Evolutionary conservation across 2,113 vertebrate genomes (phyloP).

Genomic region (Grallaria varia): DNA sequence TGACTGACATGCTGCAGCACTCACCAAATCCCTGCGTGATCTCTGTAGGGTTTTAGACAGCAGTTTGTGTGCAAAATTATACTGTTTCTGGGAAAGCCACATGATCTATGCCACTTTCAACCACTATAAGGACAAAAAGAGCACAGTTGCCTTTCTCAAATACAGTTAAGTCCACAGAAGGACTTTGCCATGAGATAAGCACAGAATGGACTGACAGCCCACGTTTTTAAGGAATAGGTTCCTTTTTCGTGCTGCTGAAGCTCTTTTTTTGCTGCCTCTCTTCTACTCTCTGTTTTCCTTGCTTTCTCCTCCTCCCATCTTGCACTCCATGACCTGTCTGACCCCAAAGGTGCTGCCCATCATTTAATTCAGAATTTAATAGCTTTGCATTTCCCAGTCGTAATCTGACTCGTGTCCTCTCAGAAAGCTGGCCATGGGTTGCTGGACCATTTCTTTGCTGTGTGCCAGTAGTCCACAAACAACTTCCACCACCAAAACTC

Average conservation of each 20-base stretch:
- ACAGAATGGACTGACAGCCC: neutral
- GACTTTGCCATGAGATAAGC: neutral
- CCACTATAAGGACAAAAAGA: neutral
- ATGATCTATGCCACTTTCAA: neutral
- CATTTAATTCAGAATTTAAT: neutral
- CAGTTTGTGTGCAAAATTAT: neutral
- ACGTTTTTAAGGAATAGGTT: neutral
- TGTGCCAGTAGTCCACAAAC: neutral
- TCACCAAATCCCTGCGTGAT: neutral
- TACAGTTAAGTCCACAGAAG: neutral
- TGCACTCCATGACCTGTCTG: neutral
- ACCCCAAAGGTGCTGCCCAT: accelerated
- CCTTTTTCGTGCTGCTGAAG: neutral
- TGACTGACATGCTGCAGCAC: neutral
- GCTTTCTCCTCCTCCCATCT: neutral
- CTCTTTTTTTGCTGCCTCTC: neutral
- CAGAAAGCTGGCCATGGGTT: neutral
- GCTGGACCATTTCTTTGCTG: neutral
- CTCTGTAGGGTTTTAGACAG: neutral
- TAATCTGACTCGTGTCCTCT: neutral
- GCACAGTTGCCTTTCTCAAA: neutral
- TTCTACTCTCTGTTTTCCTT: neutral
- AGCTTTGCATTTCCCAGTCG: neutral
- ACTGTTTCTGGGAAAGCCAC: accelerated
- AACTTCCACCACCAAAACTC: neutral